Percentiles rank a stretch among this genome's conserved stretches.
These are phyloP conservation scores for Porites australiensis DNA, from an alignment of 64 coral and sea anemone species.

Conservation along the genomic window DNA sequence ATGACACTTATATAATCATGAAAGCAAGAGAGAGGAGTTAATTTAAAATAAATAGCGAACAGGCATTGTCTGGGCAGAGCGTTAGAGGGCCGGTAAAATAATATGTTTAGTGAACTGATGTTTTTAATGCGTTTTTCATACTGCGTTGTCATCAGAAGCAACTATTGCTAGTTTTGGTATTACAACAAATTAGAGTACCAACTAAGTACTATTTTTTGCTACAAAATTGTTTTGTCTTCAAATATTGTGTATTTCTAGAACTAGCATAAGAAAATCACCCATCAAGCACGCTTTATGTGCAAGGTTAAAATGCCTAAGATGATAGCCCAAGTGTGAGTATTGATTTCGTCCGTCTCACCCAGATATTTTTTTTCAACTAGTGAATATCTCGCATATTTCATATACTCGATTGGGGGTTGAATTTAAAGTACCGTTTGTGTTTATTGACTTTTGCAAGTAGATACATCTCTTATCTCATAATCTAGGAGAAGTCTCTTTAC, in stretches of 20 bases:
- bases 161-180: neutral
- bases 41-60: conserved; percentile 20
- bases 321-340: neutral
- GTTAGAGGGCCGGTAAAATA: neutral
- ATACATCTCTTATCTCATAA: conserved; percentile 25
- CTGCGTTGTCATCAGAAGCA: neutral
- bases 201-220: neutral
- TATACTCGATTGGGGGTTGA: neutral
- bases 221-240: neutral
- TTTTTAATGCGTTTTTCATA: conserved; percentile 29
- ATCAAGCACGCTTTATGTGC: neutral
- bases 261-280: neutral
- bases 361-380: conserved; percentile 11
- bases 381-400: conserved; percentile 16
- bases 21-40: neutral
- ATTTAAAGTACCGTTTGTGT: neutral
- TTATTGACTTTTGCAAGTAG: conserved; percentile 14
- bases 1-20: no score
- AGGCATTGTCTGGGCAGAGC: neutral
- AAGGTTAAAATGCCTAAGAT: neutral
- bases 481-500: neutral
- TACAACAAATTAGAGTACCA: neutral
- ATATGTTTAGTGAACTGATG: neutral
- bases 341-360: conserved; percentile 21
- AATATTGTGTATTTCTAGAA: neutral